Conservation (phyloP, 2,113 vertebrate genomes). For the Paramormyrops kingsleyae region DNA sequence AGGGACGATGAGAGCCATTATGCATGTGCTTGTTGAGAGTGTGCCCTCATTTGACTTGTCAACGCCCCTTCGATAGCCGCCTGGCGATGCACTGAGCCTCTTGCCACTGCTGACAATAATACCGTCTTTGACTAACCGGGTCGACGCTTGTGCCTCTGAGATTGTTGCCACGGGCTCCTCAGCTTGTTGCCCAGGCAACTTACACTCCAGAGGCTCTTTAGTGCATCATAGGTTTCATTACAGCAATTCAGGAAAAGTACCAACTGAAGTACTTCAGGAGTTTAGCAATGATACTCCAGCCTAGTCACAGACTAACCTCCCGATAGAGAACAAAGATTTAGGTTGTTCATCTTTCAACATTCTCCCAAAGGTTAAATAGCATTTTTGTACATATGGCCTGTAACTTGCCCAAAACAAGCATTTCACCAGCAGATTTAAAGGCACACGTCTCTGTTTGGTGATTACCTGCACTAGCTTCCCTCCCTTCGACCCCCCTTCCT, state of each 20-base stretch:
- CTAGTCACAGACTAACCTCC: not conserved
- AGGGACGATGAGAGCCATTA: not conserved
- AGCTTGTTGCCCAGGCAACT: constrained; percentile 7
- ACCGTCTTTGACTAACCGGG: not conserved
- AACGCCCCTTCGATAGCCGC: not conserved
- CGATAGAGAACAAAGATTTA: not conserved
- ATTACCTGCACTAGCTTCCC: constrained; percentile 14
- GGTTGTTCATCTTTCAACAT: not conserved
- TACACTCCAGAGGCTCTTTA: constrained; percentile 5
- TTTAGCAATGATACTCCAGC: not conserved
- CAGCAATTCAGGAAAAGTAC: constrained; percentile 8
- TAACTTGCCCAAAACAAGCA: constrained; percentile 13
- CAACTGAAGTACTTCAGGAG: not conserved
- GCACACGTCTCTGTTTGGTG: not conserved
- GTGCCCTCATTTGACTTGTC: not conserved
- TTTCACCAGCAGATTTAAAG: not conserved
- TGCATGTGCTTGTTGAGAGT: not conserved
- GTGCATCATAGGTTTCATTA: not conserved
- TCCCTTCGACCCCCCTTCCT: not conserved
- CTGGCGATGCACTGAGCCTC: not conserved
- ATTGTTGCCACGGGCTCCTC: not conserved
- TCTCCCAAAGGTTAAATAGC: not conserved
- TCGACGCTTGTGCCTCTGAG: not conserved
- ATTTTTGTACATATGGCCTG: not conserved
- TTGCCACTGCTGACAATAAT: not conserved